Percentiles rank a stretch among this genome's conserved stretches.
Evolutionary conservation across 2,888 invertebrate genomes (phyloP).

Genomic region (Sipha maydis): DNA sequence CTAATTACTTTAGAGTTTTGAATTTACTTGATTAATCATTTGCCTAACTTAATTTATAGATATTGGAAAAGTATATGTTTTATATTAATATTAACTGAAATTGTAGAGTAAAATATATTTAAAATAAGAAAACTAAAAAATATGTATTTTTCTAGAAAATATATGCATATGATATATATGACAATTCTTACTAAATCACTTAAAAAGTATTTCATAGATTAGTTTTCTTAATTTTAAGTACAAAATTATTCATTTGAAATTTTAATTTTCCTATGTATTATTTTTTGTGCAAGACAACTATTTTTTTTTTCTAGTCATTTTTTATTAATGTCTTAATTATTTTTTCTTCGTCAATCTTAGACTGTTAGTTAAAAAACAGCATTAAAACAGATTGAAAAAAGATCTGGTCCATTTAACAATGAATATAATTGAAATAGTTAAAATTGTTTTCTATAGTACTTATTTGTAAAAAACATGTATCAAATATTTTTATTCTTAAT

Average conservation of each 20-base stretch:
- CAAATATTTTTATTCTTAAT: no score
- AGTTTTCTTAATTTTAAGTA: not conserved
- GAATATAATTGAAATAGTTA: no score
- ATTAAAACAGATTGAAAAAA: no score
- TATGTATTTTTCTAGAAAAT: conserved; percentile 23
- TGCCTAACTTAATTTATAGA: not conserved
- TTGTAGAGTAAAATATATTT: not conserved
- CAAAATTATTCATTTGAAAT: not conserved
- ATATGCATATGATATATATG: conserved; percentile 7
- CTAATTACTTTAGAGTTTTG: conserved; percentile 11
- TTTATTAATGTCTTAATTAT: conserved; percentile 14
- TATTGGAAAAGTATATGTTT: not conserved
- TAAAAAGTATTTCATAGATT: not conserved
- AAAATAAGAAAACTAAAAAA: not conserved
- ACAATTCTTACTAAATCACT: conserved; percentile 17
- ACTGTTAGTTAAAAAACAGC: no score
- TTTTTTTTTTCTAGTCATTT: conserved; percentile 54
- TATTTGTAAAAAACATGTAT: no score
- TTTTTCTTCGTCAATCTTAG: not conserved
- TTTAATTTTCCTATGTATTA: not conserved
- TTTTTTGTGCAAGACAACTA: conserved; percentile 3
- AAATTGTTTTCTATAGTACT: no score
- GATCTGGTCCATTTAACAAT: no score
- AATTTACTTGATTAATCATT: not conserved
- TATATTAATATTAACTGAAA: conserved; percentile 18